phyloP scores from a whole-genome alignment of 2,797 vertebrate species.

The Acanthurus tractus region DNA sequence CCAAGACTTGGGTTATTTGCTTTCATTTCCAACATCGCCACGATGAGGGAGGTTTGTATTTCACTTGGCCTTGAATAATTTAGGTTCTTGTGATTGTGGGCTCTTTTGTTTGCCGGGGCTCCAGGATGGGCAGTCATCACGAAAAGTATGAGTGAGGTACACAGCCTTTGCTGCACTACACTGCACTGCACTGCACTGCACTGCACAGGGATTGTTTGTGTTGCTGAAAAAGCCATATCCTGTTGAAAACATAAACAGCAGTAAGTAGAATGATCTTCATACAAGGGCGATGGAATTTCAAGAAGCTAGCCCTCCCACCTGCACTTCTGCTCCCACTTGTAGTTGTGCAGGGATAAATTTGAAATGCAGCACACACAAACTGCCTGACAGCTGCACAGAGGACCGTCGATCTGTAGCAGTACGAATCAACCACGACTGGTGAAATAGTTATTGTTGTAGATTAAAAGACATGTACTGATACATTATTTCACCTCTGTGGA shows the following conservation, averaged over 20 bases:
- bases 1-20: constrained; percentile 46
- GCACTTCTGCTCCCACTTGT: constrained; percentile 22
- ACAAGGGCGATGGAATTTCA: constrained; percentile 17
- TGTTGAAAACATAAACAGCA: constrained; percentile 9
- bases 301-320: constrained; percentile 33
- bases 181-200: too few relatives aligned
- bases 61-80: constrained; percentile 85
- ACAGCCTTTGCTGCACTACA: constrained; percentile 32
- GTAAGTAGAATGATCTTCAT: background rate
- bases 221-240: constrained; percentile 6
- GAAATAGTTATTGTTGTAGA: background rate
- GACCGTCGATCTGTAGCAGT: constrained; percentile 4
- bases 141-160: constrained; percentile 75
- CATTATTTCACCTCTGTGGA: background rate
- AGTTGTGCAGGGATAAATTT: constrained; percentile 18
- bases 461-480: background rate
- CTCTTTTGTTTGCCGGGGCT: constrained; percentile 80
- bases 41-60: constrained; percentile 73
- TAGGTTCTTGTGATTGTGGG: constrained; percentile 78
- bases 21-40: constrained; percentile 60
- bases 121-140: constrained; percentile 55
- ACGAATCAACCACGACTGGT: constrained; percentile 8
- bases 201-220: constrained; percentile 26
- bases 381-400: background rate
- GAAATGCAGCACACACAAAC: constrained; percentile 34